Base-by-base conservation (phyloP, 2,888 invertebrate species). In the Drosophila affinis region DNA sequence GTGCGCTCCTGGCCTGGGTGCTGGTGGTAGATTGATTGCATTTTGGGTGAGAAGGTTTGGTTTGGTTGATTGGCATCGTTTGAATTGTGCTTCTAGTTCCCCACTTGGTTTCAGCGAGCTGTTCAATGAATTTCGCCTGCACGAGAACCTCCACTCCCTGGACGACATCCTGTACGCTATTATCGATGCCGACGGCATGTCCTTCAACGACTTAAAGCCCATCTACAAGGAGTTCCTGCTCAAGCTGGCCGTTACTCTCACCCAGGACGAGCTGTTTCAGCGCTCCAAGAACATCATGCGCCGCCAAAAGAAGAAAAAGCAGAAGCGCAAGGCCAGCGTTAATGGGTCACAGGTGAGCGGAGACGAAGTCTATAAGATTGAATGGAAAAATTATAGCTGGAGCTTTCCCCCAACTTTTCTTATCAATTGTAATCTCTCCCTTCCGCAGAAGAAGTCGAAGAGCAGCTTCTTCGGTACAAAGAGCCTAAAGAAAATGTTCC, bases 121-220 rank as follows among this genome's bases (percentile, higher is more conserved):
- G 84, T 97, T 97, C 91, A 96, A 96, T 91, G 97, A 97, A 93
- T 96, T 97, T 89, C 95, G 96, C 83, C 94, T 96, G 87, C 97
- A 97, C 92, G 97, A 97, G 93, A 97, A 97, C 87, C 94, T 97
- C 58, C 96, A 96, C 90, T 97, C 96, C 63, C 95, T 97, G 92
- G 97, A 97, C 90, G 97, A 97, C 87, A 97, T 97, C 84, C 93
- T 98, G 56, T 96, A 95, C 87, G 96, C 96, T 89, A 97, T 98
- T 90, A 97, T 98, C 84, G 96, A 97, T 92, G 95, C 97, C 44
- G 97, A 97, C 91, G 97, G 97, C 69, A 97, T 97, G 97, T 97
- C 97, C 62, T 97, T 97, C 92, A 97, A 97, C 93, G 97, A 97
- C 89, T 93, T 98, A 71, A 97, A 97, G 91, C 97, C 97, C 49